phyloP scores from a whole-genome alignment of 2,113 vertebrate genomes.

The Lophius piscatorius region DNA sequence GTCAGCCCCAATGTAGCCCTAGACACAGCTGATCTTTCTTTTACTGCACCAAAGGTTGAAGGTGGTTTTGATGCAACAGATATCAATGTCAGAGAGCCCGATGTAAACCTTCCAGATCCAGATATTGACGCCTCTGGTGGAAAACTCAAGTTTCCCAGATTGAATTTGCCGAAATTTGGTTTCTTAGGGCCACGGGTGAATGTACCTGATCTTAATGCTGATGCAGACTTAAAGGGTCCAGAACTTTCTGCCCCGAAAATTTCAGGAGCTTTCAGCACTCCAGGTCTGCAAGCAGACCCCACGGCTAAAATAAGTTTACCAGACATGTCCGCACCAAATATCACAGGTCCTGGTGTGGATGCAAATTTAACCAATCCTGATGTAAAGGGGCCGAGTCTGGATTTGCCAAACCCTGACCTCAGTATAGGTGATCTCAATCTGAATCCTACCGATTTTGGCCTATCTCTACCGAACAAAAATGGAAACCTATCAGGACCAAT shows the following conservation, averaged over 20 bases:
- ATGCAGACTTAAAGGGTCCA: slow-evolving; percentile 20
- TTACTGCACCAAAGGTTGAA: slow-evolving; percentile 21
- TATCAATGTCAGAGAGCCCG: slow-evolving; percentile 27
- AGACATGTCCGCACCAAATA: slow-evolving; percentile 20
- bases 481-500: slow-evolving; percentile 32
- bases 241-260: slow-evolving; percentile 3
- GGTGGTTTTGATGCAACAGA: slow-evolving; percentile 5
- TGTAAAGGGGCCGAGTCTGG: slow-evolving; percentile 38
- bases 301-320: slow-evolving; percentile 38
- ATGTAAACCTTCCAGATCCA: slow-evolving; percentile 40
- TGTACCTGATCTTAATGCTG: slow-evolving; percentile 41
- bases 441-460: slow-evolving; percentile 25
- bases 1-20: slow-evolving; percentile 24
- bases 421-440: slow-evolving; percentile 19
- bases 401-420: slow-evolving; percentile 45
- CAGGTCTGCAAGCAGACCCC: slow-evolving; percentile 20
- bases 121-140: slow-evolving; percentile 46
- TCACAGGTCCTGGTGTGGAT: slow-evolving; percentile 33
- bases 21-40: slow-evolving; percentile 37
- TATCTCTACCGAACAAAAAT: slow-evolving; percentile 33
- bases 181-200: slow-evolving; percentile 46
- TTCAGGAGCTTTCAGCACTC: not conserved
- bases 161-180: slow-evolving; percentile 63
- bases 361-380: slow-evolving; percentile 49
- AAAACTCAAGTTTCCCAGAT: slow-evolving; percentile 52